Base-by-base conservation (phyloP, 2,888 invertebrate genomes). In the Molanna angustata region DNA sequence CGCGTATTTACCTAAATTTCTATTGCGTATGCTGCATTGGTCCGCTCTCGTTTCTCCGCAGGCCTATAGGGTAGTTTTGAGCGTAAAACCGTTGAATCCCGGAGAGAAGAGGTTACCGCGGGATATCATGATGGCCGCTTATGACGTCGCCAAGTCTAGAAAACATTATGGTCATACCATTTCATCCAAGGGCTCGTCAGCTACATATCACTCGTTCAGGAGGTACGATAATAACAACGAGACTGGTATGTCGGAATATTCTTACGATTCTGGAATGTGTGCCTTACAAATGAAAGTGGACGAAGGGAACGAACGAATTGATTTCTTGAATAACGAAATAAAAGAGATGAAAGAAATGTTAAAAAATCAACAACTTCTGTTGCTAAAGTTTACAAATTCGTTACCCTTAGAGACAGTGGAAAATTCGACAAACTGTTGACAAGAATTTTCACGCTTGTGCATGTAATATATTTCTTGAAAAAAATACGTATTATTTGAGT, bases 81-180 rank as follows among this genome's bases (percentile, higher is more conserved):
- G 88, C 61, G 90, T 91, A 0, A 88, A 90, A 66, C 91, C 90
- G 0, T 70, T 90, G 48, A 90, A 90, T 72, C 90, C 90, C 0
- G 82, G 89, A 58, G 90, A 91, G 65, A 89, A 87, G 64, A 79
- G 90, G 39, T 71, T 91, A 37, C 91, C 90, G 0, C 78, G 84
- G 49, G 88, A 90, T 60, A 86, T 91, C 61, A 79, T 91, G 66
- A 84, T 85, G 73, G 83, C 86, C 1, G 90, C 90, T 7, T 86
- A 90, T 64, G 88, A 90, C 62, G 85, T 90, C 40, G 90, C 89
- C 0, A 88, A 87, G 65, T 82, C 84, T 71, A 76, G 87, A 37
- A 88, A 87, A 65, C 78, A 84, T 64, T 82, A 83, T 62, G 80
- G 83, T 2, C 82, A 84, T 62, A 85, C 86, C 1, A 80, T 85